These are phyloP conservation scores for Cephus pulcher DNA, from an alignment of 2,888 invertebrate species.

Conservation along the genomic window DNA sequence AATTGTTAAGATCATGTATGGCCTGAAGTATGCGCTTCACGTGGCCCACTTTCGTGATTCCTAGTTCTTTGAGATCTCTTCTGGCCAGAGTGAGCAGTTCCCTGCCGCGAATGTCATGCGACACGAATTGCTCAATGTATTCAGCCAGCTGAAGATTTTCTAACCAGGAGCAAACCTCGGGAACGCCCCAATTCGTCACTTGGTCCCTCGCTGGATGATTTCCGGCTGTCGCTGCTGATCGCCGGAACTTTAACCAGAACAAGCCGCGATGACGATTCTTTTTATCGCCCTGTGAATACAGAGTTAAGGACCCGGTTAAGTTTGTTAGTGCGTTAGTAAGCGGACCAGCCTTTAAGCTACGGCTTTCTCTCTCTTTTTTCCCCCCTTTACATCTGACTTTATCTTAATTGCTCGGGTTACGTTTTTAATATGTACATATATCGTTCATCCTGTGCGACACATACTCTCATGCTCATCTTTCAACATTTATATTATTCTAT, in stretches of 20 bases:
- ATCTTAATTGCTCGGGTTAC: not conserved
- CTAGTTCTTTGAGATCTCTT: conserved; percentile 89
- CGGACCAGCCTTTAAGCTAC: not conserved
- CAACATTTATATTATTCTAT: too few species aligned
- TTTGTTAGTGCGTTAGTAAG: conserved; percentile 32
- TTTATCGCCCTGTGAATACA: conserved; percentile 52
- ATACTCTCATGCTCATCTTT: not conserved
- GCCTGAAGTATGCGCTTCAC: conserved; percentile 94
- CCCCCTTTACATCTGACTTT: not conserved
- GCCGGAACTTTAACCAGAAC: conserved; percentile 78
- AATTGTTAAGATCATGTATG: conserved; percentile 80
- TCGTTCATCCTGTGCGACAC: not conserved
- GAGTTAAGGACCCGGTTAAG: conserved; percentile 23
- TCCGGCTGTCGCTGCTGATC: conserved; percentile 65
- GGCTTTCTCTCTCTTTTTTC: not conserved
- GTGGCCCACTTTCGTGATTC: conserved; percentile 95
- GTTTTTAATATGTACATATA: not conserved
- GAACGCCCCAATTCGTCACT: conserved; percentile 80
- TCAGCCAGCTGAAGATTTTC: conserved; percentile 89
- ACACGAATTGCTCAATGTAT: conserved; percentile 90
- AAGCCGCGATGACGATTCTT: conserved; percentile 70
- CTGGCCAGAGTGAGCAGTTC: conserved; percentile 89
- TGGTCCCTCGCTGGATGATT: conserved; percentile 56
- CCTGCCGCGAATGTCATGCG: conserved; percentile 91
- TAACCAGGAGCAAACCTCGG: conserved; percentile 92